Evolutionary conservation across 2,888 invertebrate genomes (phyloP).

Genomic region (Drosophila fulvimacula): DNA sequence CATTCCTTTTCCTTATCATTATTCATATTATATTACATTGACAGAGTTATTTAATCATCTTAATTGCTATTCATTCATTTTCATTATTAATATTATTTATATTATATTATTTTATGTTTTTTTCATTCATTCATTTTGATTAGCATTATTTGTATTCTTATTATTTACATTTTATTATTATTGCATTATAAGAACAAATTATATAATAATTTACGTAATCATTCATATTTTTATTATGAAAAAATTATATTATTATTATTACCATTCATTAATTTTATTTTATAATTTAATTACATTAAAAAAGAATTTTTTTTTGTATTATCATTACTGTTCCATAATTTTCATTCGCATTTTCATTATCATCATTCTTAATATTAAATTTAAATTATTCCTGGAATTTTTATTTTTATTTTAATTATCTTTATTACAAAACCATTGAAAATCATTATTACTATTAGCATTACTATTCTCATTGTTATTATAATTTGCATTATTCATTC

Average conservation of each 20-base stretch:
- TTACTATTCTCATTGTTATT: background rate
- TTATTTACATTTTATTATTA: background rate
- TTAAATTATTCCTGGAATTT: no score
- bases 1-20: no score
- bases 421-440: no score
- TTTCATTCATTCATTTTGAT: background rate
- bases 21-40: background rate
- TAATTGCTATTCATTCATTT: background rate
- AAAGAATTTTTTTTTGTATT: no score
- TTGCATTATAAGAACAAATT: no score
- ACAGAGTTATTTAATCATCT: no score
- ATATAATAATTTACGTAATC: background rate
- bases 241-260: no score
- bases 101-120: background rate
- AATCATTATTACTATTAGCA: no score
- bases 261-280: background rate
- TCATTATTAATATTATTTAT: background rate
- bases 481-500: background rate
- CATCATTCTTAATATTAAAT: background rate
- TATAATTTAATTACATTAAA: no score
- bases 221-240: no score
- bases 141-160: background rate
- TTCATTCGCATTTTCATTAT: background rate
- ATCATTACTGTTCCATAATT: background rate
- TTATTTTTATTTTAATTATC: background rate